Base-by-base conservation (phyloP, 2,797 vertebrate species). In the Gadopsis bispinosus region DNA sequence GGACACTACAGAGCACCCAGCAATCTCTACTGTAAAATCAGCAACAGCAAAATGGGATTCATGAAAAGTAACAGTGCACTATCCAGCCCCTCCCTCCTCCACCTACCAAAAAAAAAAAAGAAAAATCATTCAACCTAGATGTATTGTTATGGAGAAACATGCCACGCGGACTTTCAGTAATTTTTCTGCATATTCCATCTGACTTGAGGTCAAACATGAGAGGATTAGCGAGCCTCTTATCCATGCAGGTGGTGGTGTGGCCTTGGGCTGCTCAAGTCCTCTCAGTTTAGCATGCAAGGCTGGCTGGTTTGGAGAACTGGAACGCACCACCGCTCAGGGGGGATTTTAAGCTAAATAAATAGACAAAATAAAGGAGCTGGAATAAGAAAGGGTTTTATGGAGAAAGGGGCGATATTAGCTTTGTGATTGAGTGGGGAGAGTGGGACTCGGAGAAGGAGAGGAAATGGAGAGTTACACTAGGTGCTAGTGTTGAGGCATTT, bases 401-500 rank as follows among this genome's bases (percentile, higher is more conserved):
- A 91, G 83, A 89, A 91, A 91, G 85, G 89, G 87, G 90, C 84
- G 81, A 92, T 94, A 94, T 95, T 93, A 93, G 92, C 85, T 93
- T 90, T 93, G 91, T 95, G 95, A 96, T 95, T 95, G 94, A 94
- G 84, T 83, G 62, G 93, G 94, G 94, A 95, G 83, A 89, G 83
- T 87, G 93, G 93, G 95, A 95, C 90, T 83, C 39, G 0, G 54
- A 64, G 79, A 81, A 61, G 77, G 58, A 82, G 79, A 73, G 80
- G 65, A 84, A 81, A 72, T 16, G 60, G 53, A 37, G 74, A 79
- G 73, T 66, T 75, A 47, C 67, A 58, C 66, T 65, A 75, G 79
- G 84, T 87, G 84, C 85, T 84, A 90, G 89, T 88, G 87, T 83
- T 90, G 75, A 89, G 77, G 84, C 73, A 75, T 91, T 91, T 86